Conservation (phyloP, 2,888 invertebrate species). For the Bombyx huttoni region DNA sequence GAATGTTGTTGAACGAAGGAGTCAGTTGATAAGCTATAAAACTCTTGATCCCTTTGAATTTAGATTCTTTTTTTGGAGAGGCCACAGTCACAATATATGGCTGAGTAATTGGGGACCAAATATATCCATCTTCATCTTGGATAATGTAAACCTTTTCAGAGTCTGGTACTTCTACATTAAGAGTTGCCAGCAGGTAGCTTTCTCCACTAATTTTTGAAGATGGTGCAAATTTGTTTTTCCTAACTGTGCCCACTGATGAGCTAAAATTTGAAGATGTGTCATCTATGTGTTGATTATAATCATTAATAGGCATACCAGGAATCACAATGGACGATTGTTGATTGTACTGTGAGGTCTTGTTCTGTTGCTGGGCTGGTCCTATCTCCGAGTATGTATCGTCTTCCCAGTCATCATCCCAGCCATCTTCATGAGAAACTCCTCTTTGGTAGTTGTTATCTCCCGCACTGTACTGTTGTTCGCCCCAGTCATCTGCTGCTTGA, state of each 20-base stretch:
- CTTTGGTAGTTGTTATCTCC: conserved; percentile 58
- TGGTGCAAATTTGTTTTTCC: conserved; percentile 87
- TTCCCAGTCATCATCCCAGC: conserved; percentile 91
- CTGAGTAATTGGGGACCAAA: conserved; percentile 82
- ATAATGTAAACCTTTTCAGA: conserved; percentile 80
- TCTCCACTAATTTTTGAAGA: conserved; percentile 93
- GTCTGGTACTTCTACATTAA: conserved; percentile 78
- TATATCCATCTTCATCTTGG: conserved; percentile 80
- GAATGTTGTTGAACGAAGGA: conserved; percentile 93
- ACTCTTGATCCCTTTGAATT: conserved; percentile 97
- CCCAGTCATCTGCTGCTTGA: conserved; percentile 77
- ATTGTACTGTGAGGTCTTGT: conserved; percentile 40
- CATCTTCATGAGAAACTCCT: conserved; percentile 73
- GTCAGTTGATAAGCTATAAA: conserved; percentile 97
- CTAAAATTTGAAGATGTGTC: conserved; percentile 69
- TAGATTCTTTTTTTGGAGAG: conserved; percentile 97
- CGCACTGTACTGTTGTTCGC: conserved; percentile 55
- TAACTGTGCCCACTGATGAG: conserved; percentile 76
- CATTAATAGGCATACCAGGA: conserved; percentile 66
- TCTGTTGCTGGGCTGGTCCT: conserved; percentile 67
- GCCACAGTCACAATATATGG: conserved; percentile 90
- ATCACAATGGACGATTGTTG: conserved; percentile 52
- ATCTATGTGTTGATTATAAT: conserved; percentile 57
- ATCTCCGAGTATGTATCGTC: conserved; percentile 86
- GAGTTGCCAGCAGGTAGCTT: conserved; percentile 86